phyloP scores from a whole-genome alignment of 2,888 invertebrate genomes.

The Melanargia galathea region DNA sequence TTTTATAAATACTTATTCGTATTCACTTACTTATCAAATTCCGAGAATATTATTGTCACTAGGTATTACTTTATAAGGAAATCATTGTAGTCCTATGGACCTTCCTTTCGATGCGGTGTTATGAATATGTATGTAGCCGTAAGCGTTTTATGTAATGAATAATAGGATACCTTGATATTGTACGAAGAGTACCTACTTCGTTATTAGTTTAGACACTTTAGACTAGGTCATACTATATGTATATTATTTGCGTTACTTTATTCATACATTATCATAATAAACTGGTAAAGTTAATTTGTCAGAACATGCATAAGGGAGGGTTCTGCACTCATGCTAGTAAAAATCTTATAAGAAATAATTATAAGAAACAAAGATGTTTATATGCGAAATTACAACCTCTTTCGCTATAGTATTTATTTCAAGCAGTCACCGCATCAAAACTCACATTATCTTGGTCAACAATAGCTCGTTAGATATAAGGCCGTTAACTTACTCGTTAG shows the following conservation, averaged over 20 bases:
- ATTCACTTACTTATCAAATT: conserved; percentile 23
- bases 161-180: background rate
- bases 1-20: conserved; percentile 24
- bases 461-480: too few relatives aligned
- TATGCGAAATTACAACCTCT: too few relatives aligned
- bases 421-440: too few relatives aligned
- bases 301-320: too few relatives aligned
- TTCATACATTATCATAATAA: background rate
- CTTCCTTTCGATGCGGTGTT: background rate
- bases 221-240: background rate
- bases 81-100: conserved; percentile 6
- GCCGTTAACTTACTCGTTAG: too few relatives aligned
- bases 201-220: conserved; percentile 10
- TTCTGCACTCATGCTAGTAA: too few relatives aligned
- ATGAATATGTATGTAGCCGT: background rate
- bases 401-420: too few relatives aligned
- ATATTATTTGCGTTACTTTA: background rate
- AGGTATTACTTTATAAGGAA: conserved; percentile 15
- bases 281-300: too few relatives aligned
- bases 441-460: too few relatives aligned
- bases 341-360: too few relatives aligned
- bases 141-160: background rate
- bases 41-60: conserved; percentile 19
- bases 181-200: background rate
- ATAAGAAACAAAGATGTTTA: too few relatives aligned